phyloP scores from a whole-genome alignment of 1,140 invertebrate species.

The Halesus radiatus region DNA sequence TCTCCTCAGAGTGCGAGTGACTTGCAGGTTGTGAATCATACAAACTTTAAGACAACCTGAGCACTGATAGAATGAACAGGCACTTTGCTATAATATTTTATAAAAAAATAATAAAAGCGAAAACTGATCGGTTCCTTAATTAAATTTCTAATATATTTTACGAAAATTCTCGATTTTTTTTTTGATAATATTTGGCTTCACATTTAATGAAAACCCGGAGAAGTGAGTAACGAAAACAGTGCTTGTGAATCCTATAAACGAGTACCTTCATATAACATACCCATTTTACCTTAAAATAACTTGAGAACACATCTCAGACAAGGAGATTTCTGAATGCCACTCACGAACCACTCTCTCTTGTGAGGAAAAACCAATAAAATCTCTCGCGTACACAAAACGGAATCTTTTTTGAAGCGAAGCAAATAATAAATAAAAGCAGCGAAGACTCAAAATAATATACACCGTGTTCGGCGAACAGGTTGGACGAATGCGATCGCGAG shows the following conservation, averaged over 20 bases:
- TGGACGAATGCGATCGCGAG: conserved; percentile 11
- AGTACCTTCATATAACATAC: background rate
- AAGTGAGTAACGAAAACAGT: too few relatives aligned
- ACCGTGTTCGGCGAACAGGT: conserved; percentile 5
- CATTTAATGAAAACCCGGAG: too few relatives aligned
- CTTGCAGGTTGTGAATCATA: background rate
- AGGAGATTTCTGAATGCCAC: conserved; percentile 45
- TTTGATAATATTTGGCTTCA: too few relatives aligned
- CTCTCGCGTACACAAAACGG: conserved; percentile 44
- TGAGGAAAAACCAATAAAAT: conserved; percentile 51
- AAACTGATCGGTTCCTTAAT: too few relatives aligned
- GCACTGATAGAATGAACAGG: too few relatives aligned
- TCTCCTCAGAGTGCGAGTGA: background rate
- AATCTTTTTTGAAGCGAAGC: conserved; percentile 51
- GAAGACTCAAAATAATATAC: conserved; percentile 42
- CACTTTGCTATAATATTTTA: too few relatives aligned
- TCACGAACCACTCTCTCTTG: conserved; percentile 50
- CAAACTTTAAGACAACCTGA: too few relatives aligned
- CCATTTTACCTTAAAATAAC: conserved; percentile 15
- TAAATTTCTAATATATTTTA: too few relatives aligned
- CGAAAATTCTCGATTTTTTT: too few relatives aligned
- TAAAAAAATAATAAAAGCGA: too few relatives aligned
- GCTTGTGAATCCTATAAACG: background rate
- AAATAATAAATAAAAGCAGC: conserved; percentile 40
- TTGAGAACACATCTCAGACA: conserved; percentile 18